A percentile compares a stretch with the other conserved stretches of the same genome.
Evolutionary conservation across 2,888 invertebrate genomes (phyloP).

Genomic region (Pasiphila rectangulata): DNA sequence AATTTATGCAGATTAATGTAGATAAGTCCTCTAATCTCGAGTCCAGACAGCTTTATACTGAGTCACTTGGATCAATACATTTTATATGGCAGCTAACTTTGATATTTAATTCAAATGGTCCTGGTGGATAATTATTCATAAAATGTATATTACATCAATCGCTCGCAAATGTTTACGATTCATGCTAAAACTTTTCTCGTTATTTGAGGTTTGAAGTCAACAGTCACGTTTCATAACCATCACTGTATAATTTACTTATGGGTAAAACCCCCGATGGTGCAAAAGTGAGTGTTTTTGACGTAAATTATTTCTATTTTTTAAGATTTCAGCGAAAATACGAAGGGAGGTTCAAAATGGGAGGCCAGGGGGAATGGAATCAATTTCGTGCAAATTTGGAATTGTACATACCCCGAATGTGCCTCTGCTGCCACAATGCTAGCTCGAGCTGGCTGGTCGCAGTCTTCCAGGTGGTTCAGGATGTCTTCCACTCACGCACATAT

Average conservation of each 20-base stretch:
- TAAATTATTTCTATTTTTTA: no score
- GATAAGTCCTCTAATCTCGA: constrained; percentile 35
- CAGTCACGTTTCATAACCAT: not conserved
- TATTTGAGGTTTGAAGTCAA: constrained; percentile 2
- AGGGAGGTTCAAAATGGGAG: no score
- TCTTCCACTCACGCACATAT: no score
- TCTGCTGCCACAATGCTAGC: no score
- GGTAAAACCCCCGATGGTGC: no score
- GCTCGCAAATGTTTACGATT: constrained; percentile 4
- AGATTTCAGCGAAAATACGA: no score
- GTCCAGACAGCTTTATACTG: constrained; percentile 39
- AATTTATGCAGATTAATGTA: constrained; percentile 36
- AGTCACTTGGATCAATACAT: constrained; percentile 20
- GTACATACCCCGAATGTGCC: no score
- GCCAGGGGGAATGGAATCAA: no score
- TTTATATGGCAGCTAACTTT: constrained; percentile 2
- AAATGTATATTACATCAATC: constrained; percentile 5
- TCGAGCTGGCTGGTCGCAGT: no score
- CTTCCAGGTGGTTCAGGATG: no score
- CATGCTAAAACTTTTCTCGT: constrained; percentile 5
- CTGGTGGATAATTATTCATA: constrained; percentile 3
- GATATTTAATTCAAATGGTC: constrained; percentile 1
- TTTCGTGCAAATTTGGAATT: no score
- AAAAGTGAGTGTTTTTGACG: no score
- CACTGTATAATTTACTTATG: constrained; percentile 1